Evolutionary conservation across 2,888 invertebrate species (phyloP).

Genomic region (Adela reaumurella): DNA sequence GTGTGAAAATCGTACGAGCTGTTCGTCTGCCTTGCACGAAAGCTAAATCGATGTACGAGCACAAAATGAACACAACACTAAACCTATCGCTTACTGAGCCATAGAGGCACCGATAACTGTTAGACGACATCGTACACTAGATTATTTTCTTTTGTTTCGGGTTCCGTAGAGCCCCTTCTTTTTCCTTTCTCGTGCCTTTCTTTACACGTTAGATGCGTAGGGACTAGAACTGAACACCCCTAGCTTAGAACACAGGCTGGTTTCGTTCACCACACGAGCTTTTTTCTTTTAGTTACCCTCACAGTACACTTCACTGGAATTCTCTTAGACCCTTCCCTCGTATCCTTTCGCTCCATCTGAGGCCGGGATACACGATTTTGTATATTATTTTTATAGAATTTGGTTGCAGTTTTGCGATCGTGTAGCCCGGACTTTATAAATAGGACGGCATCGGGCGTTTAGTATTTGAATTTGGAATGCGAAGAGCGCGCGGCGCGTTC

Average conservation of each 20-base stretch:
- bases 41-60: too few relatives aligned
- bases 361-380: neutral
- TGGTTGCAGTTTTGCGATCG: neutral
- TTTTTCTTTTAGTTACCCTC: constrained; percentile 53
- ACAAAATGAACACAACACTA: too few relatives aligned
- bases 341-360: neutral
- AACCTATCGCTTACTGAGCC: too few relatives aligned
- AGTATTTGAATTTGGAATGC: neutral
- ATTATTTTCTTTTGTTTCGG: constrained; percentile 36
- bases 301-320: constrained; percentile 30
- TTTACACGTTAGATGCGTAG: constrained; percentile 55
- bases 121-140: constrained; percentile 51
- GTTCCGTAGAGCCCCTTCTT: constrained; percentile 21
- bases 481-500: neutral
- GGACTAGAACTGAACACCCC: constrained; percentile 54
- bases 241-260: constrained; percentile 53
- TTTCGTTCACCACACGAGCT: constrained; percentile 53
- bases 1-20: too few relatives aligned
- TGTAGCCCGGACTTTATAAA: neutral
- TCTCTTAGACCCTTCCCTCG: neutral
- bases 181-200: constrained; percentile 39
- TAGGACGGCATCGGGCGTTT: neutral
- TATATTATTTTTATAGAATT: too few relatives aligned
- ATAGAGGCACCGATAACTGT: constrained; percentile 8
- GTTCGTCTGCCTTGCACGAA: too few relatives aligned